Evolutionary conservation across 2,113 vertebrate genomes (phyloP).

Genomic region (Lepisosteus oculatus): DNA sequence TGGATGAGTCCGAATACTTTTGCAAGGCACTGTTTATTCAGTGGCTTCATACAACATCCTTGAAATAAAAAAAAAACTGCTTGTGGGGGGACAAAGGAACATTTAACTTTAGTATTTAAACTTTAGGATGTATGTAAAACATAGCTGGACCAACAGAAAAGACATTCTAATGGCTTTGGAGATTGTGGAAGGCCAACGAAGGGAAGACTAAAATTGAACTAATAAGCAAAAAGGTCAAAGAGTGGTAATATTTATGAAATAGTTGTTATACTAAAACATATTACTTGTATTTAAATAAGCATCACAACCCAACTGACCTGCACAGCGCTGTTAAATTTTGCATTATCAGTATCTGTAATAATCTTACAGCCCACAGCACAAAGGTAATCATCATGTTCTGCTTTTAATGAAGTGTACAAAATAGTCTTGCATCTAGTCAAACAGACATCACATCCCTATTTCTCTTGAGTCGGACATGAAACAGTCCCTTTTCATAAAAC

Average conservation of each 20-base stretch:
- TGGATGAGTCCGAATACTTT: no score
- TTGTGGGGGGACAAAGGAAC: no score
- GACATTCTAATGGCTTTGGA: neutral
- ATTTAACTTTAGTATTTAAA: no score
- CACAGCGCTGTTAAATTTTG: neutral
- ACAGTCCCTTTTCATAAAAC: conserved; percentile 45
- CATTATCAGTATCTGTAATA: neutral
- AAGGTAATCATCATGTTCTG: conserved; percentile 19
- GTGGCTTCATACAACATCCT: no score
- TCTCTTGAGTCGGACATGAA: conserved; percentile 8
- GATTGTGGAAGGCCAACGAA: neutral
- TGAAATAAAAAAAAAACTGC: no score
- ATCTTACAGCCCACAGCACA: neutral
- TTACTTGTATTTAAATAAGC: neutral
- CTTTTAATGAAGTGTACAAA: conserved; percentile 39
- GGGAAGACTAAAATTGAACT: neutral
- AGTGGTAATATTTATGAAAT: neutral
- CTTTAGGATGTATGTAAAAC: no score
- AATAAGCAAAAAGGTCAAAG: neutral
- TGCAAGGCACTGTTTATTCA: no score
- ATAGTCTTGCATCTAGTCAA: conserved; percentile 20
- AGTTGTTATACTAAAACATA: neutral
- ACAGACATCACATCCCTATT: conserved; percentile 31
- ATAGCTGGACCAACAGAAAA: neutral
- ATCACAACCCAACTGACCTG: neutral